These are phyloP conservation scores for Pongo pygmaeus DNA, from an alignment of 2,113 vertebrate genomes.

Conservation along the genomic window DNA sequence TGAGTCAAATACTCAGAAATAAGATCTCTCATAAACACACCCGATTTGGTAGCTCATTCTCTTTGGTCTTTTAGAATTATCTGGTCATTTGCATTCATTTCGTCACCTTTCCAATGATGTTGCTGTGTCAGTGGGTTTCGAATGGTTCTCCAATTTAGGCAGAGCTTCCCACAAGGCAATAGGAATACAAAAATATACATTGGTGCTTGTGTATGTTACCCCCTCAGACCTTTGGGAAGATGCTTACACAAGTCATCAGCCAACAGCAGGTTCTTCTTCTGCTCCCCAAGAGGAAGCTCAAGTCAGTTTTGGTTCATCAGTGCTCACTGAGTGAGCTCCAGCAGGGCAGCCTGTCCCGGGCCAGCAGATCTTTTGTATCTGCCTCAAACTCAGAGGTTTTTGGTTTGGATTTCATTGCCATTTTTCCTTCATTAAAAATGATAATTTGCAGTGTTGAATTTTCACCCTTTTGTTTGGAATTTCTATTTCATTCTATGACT, in stretches of 20 bases:
- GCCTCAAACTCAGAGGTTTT: not conserved
- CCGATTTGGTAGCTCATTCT: not conserved
- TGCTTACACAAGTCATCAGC: not conserved
- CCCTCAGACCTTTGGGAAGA: not conserved
- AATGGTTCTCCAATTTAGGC: not conserved
- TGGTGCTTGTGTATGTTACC: not conserved
- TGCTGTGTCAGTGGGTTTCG: not conserved
- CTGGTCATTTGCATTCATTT: not conserved
- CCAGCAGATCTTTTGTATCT: not conserved
- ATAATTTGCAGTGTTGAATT: not conserved
- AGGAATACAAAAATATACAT: not conserved
- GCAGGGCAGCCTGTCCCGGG: not conserved
- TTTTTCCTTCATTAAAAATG: not conserved
- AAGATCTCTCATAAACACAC: not conserved
- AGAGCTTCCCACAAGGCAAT: not conserved
- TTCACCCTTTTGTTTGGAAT: not conserved
- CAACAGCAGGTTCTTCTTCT: not conserved
- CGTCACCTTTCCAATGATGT: not conserved
- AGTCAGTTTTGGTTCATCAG: not conserved
- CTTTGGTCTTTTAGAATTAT: not conserved
- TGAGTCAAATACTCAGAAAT: not conserved
- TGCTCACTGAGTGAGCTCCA: not conserved
- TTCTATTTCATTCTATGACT: not conserved
- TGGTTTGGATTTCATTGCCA: not conserved
- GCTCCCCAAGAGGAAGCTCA: not conserved